phyloP scores from a whole-genome alignment of 2,888 invertebrate species.

The Mesoligia furuncula region DNA sequence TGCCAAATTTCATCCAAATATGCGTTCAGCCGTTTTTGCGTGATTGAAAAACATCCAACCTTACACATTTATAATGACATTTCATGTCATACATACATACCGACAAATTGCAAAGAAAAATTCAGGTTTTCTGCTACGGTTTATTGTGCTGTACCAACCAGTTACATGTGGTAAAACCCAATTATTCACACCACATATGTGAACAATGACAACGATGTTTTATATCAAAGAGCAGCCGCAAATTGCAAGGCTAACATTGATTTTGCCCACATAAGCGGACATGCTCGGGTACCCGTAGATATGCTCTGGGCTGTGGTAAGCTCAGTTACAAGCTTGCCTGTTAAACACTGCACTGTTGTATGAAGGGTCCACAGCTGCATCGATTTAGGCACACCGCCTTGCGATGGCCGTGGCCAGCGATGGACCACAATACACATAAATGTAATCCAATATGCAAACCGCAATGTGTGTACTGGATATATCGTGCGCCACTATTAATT shows the following conservation, averaged over 20 bases:
- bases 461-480: slow-evolving; percentile 64
- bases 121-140: neutral
- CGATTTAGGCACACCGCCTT: slow-evolving; percentile 61
- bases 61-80: neutral
- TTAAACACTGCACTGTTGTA: slow-evolving; percentile 44
- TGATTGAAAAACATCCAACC: neutral
- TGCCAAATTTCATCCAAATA: neutral
- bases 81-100: neutral
- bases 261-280: slow-evolving; percentile 21
- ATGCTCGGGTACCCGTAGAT: neutral
- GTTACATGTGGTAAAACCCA: neutral
- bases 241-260: slow-evolving; percentile 28
- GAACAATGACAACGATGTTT: neutral
- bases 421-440: slow-evolving; percentile 69
- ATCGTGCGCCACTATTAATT: slow-evolving; percentile 52
- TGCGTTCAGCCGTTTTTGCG: neutral
- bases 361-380: slow-evolving; percentile 54
- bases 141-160: too few relatives aligned
- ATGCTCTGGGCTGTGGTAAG: neutral
- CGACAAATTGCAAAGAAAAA: neutral
- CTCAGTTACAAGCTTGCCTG: neutral
- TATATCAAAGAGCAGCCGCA: neutral
- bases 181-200: neutral
- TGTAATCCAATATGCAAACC: slow-evolving; percentile 73
- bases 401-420: slow-evolving; percentile 69